Percentiles rank a stretch among this genome's conserved stretches.
Evolutionary conservation across 1,140 invertebrate species (phyloP).

Genomic region (Pteromalus puparum): DNA sequence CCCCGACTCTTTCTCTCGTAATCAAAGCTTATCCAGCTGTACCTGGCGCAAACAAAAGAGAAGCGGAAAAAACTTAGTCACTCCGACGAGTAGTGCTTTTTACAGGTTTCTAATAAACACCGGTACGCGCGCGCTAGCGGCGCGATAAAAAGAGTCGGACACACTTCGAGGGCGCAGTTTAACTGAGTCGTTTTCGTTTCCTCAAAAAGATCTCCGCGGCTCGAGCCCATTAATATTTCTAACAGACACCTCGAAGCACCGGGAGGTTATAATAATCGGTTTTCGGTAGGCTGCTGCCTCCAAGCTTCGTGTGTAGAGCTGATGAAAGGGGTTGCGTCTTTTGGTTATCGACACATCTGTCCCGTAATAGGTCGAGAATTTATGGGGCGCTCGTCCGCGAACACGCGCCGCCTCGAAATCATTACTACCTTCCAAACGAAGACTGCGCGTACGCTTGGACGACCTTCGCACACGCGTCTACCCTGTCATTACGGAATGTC

Average conservation of each 20-base stretch:
- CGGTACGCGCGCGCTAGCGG: no score
- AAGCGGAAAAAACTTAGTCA: constrained; percentile 35
- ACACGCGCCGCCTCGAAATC: constrained; percentile 69
- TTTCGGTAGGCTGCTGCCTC: constrained; percentile 48
- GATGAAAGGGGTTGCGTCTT: constrained; percentile 53
- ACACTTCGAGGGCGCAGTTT: not conserved
- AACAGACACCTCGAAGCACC: constrained; percentile 27
- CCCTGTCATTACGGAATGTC: constrained; percentile 64
- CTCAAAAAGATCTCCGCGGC: constrained; percentile 23
- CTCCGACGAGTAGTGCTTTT: not conserved
- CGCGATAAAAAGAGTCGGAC: constrained; percentile 1
- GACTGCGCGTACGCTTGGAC: constrained; percentile 39
- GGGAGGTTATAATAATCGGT: constrained; percentile 59
- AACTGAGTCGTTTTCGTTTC: constrained; percentile 48
- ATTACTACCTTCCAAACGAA: constrained; percentile 59
- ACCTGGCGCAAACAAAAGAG: not conserved
- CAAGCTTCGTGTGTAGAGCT: constrained; percentile 15
- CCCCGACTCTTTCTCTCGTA: not conserved
- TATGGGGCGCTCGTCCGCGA: constrained; percentile 62
- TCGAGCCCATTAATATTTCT: constrained; percentile 19
- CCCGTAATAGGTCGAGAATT: constrained; percentile 70
- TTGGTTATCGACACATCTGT: constrained; percentile 72
- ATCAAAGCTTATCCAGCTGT: not conserved
- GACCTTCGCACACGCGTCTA: constrained; percentile 57
- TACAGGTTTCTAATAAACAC: constrained; percentile 46